Evolutionary conservation across 1,140 invertebrate genomes (phyloP), one percentile per base, ranked within the genome.

Genomic region (Trichomalopsis sarcophagae): DNA sequence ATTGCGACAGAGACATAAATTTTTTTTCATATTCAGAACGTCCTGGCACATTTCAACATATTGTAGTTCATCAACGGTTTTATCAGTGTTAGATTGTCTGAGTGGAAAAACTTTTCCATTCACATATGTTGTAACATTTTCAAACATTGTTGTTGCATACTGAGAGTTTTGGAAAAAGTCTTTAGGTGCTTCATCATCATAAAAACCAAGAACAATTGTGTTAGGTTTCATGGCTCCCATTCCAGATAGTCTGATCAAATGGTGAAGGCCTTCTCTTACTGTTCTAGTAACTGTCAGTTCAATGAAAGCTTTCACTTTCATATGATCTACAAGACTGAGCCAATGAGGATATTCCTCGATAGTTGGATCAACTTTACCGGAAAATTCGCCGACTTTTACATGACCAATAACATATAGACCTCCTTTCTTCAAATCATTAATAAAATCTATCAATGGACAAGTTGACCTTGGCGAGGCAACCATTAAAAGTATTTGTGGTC

Each of bases 171-270:
- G 90, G 83, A 98, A 96, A 90, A 97, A 98, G 90, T 98, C 97
- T 47, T 92, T 91, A 5, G 96, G 96, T 5, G 93, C 88, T 85
- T 96, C 94, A 23, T 96, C 94, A 88, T 98, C 97, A 78, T 98
- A 96, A 93, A 99, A 99, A 7, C 98, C 97, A 69, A 98, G 93
- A 66, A 97, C 94, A 81, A 99, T 97, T 0, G 99, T 99, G 91
- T 99, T 99, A 0, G 98, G 98, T 92, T 99, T 99, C 98, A 99
- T 99, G 10, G 99, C 99, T 4, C 99, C 99, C 88, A 99, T 95
- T 13, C 99, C 99, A 21, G 98, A 97, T 71, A 99, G 93, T 44
- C 98, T 94, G 33, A 98, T 96, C 73, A 99, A 94, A 92, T 99
- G 99, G 85, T 98, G 97, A 7, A 99, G 94, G 30, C 99, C 99